Conservation (phyloP, 1,140 invertebrate genomes). For the Drosophila arawakana region DNA sequence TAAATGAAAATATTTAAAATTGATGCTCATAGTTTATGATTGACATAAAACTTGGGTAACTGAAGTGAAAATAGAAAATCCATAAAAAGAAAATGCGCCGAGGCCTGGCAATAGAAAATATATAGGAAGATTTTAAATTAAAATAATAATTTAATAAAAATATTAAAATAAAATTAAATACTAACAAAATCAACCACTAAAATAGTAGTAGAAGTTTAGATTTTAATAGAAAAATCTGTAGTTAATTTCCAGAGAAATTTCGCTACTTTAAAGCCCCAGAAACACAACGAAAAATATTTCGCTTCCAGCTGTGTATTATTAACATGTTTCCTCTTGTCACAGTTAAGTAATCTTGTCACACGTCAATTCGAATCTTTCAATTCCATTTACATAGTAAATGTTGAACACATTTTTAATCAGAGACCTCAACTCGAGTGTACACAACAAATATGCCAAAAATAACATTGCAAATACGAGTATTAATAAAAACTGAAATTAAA, state of each 20-base stretch:
- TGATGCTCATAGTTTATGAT: conserved; percentile 14
- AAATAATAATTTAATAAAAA: too few relatives aligned
- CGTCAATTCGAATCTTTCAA: conserved; percentile 38
- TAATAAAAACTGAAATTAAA: conserved; percentile 56
- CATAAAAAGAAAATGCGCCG: not conserved
- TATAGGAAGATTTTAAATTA: not conserved
- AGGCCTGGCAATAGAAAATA: not conserved
- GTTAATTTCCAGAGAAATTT: too few relatives aligned
- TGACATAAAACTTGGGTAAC: conserved; percentile 8
- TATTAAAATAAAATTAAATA: too few relatives aligned
- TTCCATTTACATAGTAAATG: conserved; percentile 39
- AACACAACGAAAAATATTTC: not conserved
- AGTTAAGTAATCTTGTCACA: conserved; percentile 56
- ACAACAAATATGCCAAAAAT: conserved; percentile 26
- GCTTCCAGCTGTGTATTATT: conserved; percentile 8
- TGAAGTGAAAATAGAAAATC: conserved; percentile 5
- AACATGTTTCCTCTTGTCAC: conserved; percentile 3
- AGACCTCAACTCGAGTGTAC: conserved; percentile 17
- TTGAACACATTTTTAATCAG: conserved; percentile 29
- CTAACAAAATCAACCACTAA: too few relatives aligned
- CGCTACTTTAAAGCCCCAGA: too few relatives aligned
- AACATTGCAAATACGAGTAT: conserved; percentile 26
- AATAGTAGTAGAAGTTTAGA: too few relatives aligned
- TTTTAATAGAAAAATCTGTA: too few relatives aligned
- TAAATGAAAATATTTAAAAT: conserved; percentile 16